Evolutionary conservation across 2,797 vertebrate species (phyloP).

Genomic region (Xenops minutus): DNA sequence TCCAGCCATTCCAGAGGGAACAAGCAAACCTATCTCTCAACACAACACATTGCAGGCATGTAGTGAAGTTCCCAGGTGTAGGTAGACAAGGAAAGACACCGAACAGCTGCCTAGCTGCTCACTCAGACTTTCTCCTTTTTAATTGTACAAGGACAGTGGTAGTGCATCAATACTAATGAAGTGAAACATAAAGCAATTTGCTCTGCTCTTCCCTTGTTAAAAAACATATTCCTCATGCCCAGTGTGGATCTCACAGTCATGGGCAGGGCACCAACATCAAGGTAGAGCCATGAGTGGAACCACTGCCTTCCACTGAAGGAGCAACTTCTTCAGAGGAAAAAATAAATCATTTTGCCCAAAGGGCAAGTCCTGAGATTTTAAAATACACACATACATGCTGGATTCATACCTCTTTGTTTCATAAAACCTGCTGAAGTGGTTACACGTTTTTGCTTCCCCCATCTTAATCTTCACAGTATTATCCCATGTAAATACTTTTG

Average conservation of each 20-base stretch:
- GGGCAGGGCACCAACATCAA: background rate
- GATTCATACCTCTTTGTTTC: background rate
- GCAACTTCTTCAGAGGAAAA: background rate
- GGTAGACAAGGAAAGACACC: background rate
- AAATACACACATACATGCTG: background rate
- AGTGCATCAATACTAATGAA: background rate
- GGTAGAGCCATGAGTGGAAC: background rate
- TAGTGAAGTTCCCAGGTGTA: background rate
- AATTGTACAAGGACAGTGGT: background rate
- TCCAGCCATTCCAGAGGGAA: background rate
- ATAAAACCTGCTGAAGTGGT: background rate
- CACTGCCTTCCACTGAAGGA: background rate
- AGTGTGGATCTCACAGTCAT: background rate
- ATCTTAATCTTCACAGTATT: background rate
- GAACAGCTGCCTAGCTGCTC: background rate
- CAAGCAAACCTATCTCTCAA: background rate
- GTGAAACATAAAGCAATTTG: background rate
- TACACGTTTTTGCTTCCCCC: background rate
- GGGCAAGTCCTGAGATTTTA: background rate
- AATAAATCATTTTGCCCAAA: background rate
- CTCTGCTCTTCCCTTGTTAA: background rate
- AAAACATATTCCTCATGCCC: background rate
- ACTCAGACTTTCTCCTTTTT: background rate
- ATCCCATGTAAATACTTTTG: slow-evolving; percentile 4
- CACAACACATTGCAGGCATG: background rate